phyloP scores from a whole-genome alignment of 2,797 vertebrate genomes.

The Halcyon chelicuti region DNA sequence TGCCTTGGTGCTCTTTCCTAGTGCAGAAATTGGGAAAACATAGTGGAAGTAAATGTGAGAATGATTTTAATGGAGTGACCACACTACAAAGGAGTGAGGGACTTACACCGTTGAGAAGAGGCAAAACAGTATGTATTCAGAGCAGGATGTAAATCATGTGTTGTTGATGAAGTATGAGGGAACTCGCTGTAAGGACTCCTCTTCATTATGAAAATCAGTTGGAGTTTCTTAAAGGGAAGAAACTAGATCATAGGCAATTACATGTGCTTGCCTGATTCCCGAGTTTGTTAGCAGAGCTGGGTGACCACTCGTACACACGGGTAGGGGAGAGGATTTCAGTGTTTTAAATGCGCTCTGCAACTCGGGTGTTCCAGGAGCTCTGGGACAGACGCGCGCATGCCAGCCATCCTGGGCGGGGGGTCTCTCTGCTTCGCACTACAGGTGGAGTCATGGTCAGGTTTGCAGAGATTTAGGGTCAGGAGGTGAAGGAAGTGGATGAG shows the following conservation, averaged over 20 bases:
- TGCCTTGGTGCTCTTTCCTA: not conserved
- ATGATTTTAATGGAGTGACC: not conserved
- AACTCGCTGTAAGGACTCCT: not conserved
- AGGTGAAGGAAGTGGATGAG: not conserved
- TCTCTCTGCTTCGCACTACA: not conserved
- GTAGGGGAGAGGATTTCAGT: not conserved
- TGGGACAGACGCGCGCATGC: fast-evolving
- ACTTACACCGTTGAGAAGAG: not conserved
- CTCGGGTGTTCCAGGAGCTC: not conserved
- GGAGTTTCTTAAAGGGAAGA: not conserved
- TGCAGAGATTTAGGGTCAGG: fast-evolving
- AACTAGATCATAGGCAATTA: not conserved
- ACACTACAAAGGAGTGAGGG: not conserved
- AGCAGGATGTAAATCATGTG: not conserved
- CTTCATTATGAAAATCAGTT: not conserved
- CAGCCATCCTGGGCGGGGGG: not conserved
- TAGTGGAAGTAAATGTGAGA: not conserved
- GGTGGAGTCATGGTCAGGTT: not conserved
- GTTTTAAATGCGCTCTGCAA: not conserved
- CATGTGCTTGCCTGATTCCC: not conserved
- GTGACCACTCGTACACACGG: not conserved
- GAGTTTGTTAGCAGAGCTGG: not conserved
- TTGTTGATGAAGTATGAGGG: not conserved
- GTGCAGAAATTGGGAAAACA: not conserved
- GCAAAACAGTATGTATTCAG: fast-evolving